Conservation (phyloP, 2,888 invertebrate species). For the Tenthredo scrophulariae region DNA sequence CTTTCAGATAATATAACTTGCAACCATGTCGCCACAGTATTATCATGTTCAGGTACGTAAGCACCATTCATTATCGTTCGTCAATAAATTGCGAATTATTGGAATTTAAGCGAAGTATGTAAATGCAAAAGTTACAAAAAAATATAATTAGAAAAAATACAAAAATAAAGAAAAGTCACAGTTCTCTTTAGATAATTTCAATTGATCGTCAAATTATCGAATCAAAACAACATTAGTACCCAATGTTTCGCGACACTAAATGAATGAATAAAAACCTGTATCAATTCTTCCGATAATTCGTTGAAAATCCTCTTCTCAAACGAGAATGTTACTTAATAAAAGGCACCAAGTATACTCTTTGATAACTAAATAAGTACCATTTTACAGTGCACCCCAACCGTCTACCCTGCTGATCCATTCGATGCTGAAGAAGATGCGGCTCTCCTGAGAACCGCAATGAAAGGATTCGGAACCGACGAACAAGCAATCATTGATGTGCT, state of each 20-base stretch:
- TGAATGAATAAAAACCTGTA: neutral
- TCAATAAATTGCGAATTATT: neutral
- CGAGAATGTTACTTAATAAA: neutral
- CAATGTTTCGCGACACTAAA: neutral
- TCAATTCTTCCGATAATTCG: neutral
- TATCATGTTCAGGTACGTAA: conserved; percentile 71
- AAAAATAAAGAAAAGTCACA: neutral
- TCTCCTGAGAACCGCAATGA: conserved; percentile 93
- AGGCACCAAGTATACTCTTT: neutral
- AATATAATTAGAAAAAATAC: neutral
- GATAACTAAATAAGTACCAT: conserved; percentile 25
- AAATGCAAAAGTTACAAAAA: neutral
- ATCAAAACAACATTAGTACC: neutral
- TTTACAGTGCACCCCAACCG: conserved; percentile 86
- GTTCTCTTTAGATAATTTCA: neutral
- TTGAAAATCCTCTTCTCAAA: neutral
- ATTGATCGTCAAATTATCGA: neutral
- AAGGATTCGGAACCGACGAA: conserved; percentile 95
- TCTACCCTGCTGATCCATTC: conserved; percentile 88
- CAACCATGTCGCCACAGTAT: conserved; percentile 59
- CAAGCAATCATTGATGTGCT: conserved; percentile 92
- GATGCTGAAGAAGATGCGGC: conserved; percentile 90
- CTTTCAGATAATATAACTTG: conserved; percentile 38
- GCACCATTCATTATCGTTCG: conserved; percentile 19
- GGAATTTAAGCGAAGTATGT: neutral